Base-by-base conservation (phyloP, 2,888 invertebrate genomes). In the Nomada flava region DNA sequence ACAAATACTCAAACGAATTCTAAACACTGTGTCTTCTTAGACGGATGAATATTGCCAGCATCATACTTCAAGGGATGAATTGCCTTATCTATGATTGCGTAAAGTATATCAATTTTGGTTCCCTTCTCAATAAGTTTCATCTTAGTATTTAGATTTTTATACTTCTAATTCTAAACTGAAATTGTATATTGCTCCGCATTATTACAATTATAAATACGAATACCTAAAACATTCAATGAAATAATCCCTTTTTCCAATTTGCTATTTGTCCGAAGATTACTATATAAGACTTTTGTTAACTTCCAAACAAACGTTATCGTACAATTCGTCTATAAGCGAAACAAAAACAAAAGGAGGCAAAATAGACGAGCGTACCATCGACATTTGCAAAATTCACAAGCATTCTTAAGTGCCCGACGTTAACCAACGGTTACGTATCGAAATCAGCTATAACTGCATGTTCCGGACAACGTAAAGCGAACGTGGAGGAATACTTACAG, bases 61-160 rank as follows among this genome's bases (percentile, higher is more conserved):
- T n/a, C 29, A 0, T 7, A 26, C 23, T 0, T 2, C 4, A 13
- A n/a, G 26, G 3, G 9, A 29, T 10, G 65, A 65, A 36, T 36
- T 36, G 26, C 15, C 29, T 52, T 20, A 15, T 29, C 52, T 26
- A 53, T n/a, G 1, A 4, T 29, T 18, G n/a, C 29, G 20, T 7
- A 1, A 52, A 29, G n/a, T 52, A 29, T 36, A n/a, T 65, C 13
- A 20, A 67, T 53, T 65, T 64, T 64, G 15, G n/a, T 50, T 29
- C 18, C 11, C 18, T 26, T 47, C 29, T 2, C 13, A 9, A 36
- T 29, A 29, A 59, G 10, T 36, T 13, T 18, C 59, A n/a, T 29
- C 10, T 2, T 7, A 9, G 59, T 59, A 18, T 36, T 47, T 47
- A 23, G 11, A 67, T 10, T n/a, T 52, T 29, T 29, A 52, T 10